These are phyloP conservation scores for Tetramorium simillimum DNA, from an alignment of 1,140 invertebrate species.

Conservation along the genomic window DNA sequence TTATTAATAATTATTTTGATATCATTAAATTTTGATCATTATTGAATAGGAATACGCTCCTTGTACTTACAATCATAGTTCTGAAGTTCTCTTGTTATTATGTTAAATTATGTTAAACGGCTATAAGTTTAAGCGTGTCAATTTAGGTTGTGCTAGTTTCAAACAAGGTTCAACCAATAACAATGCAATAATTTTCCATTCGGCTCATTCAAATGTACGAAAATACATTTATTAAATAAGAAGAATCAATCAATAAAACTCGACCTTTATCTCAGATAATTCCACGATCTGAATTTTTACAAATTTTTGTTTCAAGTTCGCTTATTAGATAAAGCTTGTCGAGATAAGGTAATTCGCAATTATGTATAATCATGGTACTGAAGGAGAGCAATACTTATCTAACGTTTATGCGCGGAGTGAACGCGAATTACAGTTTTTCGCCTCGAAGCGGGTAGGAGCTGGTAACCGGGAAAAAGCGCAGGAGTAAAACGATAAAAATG, in stretches of 20 bases:
- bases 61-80: not conserved
- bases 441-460: not conserved
- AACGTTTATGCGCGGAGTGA: not conserved
- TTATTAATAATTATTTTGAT: not conserved
- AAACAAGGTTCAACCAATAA: not conserved
- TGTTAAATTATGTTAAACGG: not conserved
- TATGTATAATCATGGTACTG: not conserved
- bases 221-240: not conserved
- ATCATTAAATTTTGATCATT: not conserved
- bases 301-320: not conserved
- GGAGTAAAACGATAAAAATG: not conserved
- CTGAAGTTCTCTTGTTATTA: not conserved
- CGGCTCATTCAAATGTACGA: not conserved
- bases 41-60: not conserved
- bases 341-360: not conserved
- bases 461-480: not conserved
- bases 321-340: not conserved
- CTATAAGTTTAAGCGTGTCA: not conserved
- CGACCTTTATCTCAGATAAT: not conserved
- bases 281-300: not conserved
- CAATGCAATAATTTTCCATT: not conserved
- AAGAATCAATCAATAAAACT: not conserved
- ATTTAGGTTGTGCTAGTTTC: not conserved
- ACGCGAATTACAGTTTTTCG: not conserved
- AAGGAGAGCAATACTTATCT: not conserved